phyloP scores from a whole-genome alignment of 2,113 vertebrate genomes.

The Chlorodrepanis virens region DNA sequence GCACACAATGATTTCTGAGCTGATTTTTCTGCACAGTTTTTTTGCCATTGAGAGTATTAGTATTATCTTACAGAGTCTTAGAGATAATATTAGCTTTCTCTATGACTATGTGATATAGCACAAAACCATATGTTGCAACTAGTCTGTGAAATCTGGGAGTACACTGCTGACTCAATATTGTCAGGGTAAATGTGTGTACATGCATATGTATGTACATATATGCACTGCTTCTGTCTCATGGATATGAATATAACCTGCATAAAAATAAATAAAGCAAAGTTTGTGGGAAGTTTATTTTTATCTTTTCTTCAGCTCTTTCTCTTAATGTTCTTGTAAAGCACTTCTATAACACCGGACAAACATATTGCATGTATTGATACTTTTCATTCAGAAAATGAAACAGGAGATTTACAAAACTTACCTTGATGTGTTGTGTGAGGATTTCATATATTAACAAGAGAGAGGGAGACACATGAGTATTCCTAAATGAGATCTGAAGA shows the following conservation, averaged over 20 bases:
- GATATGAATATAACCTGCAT: background rate
- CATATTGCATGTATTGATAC: background rate
- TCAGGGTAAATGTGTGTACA: background rate
- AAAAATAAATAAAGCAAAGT: background rate
- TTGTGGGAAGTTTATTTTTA: background rate
- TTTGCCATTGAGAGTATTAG: slow-evolving; percentile 19
- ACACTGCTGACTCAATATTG: background rate
- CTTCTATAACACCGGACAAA: background rate
- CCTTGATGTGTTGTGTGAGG: background rate
- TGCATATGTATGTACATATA: background rate
- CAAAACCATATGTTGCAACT: slow-evolving; percentile 35
- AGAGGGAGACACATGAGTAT: background rate
- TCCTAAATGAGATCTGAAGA: slow-evolving; percentile 23
- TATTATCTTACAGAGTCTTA: slow-evolving; percentile 52
- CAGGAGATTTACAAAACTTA: background rate
- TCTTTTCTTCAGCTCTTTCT: background rate
- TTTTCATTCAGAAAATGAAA: background rate
- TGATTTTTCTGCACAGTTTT: slow-evolving; percentile 19
- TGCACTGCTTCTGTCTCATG: background rate
- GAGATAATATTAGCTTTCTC: slow-evolving; percentile 52
- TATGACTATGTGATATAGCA: slow-evolving; percentile 8
- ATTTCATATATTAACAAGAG: background rate
- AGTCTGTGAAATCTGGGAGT: background rate
- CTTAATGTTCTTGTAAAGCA: background rate
- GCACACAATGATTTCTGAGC: slow-evolving; percentile 17